Evolutionary conservation across 2,888 invertebrate species (phyloP).

Genomic region (Tupiocoris notatus): DNA sequence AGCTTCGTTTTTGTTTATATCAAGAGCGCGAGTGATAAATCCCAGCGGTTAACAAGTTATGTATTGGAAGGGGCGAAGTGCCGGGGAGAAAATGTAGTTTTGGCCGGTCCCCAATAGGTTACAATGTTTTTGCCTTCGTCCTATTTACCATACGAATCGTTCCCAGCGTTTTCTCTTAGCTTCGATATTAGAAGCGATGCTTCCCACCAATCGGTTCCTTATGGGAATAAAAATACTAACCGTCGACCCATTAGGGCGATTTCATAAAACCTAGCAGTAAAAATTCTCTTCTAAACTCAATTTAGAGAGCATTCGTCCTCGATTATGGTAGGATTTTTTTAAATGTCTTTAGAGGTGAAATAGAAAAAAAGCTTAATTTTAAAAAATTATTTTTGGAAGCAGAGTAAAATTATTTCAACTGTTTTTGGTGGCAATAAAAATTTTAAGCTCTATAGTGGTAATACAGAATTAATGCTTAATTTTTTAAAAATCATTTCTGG

Average conservation of each 20-base stretch:
- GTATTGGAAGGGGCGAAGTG: constrained; percentile 13
- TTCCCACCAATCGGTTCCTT: neutral
- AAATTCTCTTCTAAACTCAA: neutral
- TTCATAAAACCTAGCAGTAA: neutral
- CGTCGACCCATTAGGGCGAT: neutral
- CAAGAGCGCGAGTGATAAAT: constrained; percentile 40
- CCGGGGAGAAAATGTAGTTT: constrained; percentile 29
- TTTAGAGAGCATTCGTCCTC: neutral
- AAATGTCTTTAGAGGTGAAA: too few relatives aligned
- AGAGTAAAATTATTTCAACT: too few relatives aligned
- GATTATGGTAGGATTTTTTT: too few relatives aligned
- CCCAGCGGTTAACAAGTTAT: constrained; percentile 34
- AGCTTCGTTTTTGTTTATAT: constrained; percentile 37
- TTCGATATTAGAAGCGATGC: neutral
- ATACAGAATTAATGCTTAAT: too few relatives aligned
- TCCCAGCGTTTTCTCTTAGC: constrained; percentile 3
- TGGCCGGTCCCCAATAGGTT: constrained; percentile 31
- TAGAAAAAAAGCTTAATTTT: too few relatives aligned
- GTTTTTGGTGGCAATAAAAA: too few relatives aligned
- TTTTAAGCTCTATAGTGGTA: too few relatives aligned
- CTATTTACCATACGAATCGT: constrained; percentile 41
- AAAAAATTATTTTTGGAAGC: too few relatives aligned
- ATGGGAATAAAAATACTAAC: neutral
- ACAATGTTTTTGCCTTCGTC: constrained; percentile 36
- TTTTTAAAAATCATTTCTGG: too few relatives aligned